Conservation (phyloP, 2,113 vertebrate genomes). For the Gallinago jamesoni region DNA sequence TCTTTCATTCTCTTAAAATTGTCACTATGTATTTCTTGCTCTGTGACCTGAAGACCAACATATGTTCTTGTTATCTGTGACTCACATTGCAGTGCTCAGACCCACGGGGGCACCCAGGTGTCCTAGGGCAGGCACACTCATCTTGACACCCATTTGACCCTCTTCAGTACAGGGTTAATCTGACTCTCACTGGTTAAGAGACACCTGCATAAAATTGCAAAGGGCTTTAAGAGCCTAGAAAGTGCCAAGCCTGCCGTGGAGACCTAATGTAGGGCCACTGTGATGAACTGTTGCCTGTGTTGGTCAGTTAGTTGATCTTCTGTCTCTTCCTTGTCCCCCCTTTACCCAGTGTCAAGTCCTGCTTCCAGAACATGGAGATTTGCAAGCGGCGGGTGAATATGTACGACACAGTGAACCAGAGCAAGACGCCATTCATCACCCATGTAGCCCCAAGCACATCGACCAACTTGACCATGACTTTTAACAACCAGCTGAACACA, state of each 20-base stretch:
- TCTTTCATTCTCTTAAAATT: neutral
- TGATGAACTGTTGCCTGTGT: neutral
- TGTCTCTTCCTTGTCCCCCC: neutral
- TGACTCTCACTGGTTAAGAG: neutral
- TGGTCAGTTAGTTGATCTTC: neutral
- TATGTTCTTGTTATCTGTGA: neutral
- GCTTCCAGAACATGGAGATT: slow-evolving; percentile 99
- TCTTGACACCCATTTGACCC: neutral
- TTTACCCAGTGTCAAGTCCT: slow-evolving; percentile 92
- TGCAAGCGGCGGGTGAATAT: slow-evolving; percentile 96
- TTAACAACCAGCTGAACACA: slow-evolving; percentile 99
- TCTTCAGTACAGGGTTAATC: neutral
- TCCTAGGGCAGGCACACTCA: neutral
- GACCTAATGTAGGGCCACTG: neutral
- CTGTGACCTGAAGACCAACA: neutral
- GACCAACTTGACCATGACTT: slow-evolving; percentile 99
- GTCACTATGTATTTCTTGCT: neutral
- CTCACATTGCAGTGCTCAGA: neutral
- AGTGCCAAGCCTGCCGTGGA: neutral
- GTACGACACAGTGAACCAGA: slow-evolving; percentile 99
- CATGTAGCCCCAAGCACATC: slow-evolving; percentile 98
- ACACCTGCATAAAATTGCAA: neutral
- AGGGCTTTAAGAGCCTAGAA: neutral
- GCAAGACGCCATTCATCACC: slow-evolving; percentile 98
- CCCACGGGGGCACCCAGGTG: neutral